phyloP scores from a whole-genome alignment of 2,888 invertebrate genomes.

The Anorthoa munda region DNA sequence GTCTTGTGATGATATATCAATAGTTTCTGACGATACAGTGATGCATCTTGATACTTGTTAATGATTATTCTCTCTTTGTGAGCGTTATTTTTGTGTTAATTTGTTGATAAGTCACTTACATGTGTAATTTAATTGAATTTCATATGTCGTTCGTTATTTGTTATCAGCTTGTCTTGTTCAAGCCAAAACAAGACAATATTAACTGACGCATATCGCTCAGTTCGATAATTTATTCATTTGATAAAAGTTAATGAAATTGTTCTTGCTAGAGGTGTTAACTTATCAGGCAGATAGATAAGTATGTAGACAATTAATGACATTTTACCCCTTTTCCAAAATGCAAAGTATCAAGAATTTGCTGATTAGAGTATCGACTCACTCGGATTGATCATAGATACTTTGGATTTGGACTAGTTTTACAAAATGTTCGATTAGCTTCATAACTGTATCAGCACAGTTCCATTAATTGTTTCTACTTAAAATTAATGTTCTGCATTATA shows the following conservation, averaged over 20 bases:
- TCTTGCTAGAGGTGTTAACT: constrained; percentile 4
- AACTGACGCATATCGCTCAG: background rate
- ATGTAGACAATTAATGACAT: background rate
- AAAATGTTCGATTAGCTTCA: background rate
- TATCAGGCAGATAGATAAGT: background rate
- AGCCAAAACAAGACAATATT: background rate
- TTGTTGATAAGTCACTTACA: constrained; percentile 32
- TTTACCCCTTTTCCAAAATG: background rate
- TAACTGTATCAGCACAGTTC: background rate
- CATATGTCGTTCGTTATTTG: constrained; percentile 6
- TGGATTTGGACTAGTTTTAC: background rate
- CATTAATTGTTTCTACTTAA: background rate
- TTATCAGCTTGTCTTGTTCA: constrained; percentile 15
- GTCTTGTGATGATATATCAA: constrained; percentile 53
- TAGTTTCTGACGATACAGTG: constrained; percentile 20
- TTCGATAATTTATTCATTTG: background rate
- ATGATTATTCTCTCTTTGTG: constrained; percentile 7
- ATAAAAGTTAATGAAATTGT: constrained; percentile 2
- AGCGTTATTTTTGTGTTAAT: constrained; percentile 16
- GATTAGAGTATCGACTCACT: background rate
- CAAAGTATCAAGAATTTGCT: constrained; percentile 27
- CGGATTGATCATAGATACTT: too few species aligned
- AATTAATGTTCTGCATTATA: constrained; percentile 2
- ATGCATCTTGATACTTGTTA: constrained; percentile 48
- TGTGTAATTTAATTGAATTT: constrained; percentile 31